These are phyloP conservation scores for Macroglossus sobrinus DNA, from an alignment of 2,113 vertebrate species.

Conservation along the genomic window DNA sequence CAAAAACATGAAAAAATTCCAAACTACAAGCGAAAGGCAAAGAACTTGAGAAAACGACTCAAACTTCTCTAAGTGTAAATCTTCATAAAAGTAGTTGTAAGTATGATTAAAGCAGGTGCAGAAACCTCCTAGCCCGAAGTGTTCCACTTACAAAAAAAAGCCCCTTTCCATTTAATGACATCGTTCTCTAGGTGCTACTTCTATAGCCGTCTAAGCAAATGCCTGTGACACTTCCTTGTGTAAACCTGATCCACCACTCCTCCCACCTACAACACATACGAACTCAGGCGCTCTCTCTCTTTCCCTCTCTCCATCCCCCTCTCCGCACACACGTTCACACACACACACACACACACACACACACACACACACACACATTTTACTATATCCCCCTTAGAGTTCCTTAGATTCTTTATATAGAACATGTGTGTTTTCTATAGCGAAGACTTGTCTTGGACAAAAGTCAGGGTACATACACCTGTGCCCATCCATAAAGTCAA, in stretches of 20 bases:
- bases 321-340: neutral
- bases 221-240: neutral
- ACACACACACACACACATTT: neutral
- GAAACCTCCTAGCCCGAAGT: slow-evolving; percentile 16
- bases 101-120: slow-evolving; percentile 61
- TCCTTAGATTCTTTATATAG: neutral
- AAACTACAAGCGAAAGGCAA: slow-evolving; percentile 67
- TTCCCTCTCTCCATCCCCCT: neutral
- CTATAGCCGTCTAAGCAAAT: neutral
- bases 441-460: neutral
- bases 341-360: neutral
- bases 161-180: neutral
- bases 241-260: neutral
- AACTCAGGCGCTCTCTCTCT: neutral
- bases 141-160: slow-evolving; percentile 17
- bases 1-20: slow-evolving; percentile 67
- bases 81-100: slow-evolving; percentile 48
- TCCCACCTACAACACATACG: neutral
- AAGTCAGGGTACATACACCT: neutral
- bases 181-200: neutral
- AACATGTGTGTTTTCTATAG: neutral
- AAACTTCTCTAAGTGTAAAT: slow-evolving; percentile 53
- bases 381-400: neutral
- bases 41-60: slow-evolving; percentile 52
- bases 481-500: neutral